Conservation (phyloP, 2,113 vertebrate genomes). For the Halcyon malimbica region DNA sequence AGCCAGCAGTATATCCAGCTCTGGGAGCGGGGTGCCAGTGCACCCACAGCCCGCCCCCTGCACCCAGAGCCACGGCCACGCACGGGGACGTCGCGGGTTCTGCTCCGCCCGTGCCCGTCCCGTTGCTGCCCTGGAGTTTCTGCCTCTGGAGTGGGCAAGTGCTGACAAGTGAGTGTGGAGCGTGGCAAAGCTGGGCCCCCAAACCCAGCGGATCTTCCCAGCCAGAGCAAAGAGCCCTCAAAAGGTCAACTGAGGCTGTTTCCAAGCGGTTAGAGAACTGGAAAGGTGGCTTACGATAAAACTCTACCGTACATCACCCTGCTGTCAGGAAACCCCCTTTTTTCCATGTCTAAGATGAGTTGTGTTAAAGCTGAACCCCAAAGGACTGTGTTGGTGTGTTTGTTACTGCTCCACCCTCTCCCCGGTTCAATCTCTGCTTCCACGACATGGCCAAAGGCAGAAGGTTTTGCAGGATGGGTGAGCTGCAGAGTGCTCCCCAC, state of each 20-base stretch:
- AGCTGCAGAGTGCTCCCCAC: neutral
- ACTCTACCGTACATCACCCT: neutral
- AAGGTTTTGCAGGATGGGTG: neutral
- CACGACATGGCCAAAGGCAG: neutral
- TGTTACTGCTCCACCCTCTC: neutral
- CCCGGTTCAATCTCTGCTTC: neutral
- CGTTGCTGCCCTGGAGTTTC: rapidly evolving
- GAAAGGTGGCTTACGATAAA: neutral
- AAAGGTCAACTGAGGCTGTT: neutral
- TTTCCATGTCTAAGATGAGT: slow-evolving; percentile 5
- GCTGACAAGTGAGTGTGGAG: neutral
- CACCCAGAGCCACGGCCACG: rapidly evolving
- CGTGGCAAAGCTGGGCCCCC: neutral
- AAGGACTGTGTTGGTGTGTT: neutral
- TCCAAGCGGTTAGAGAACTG: slow-evolving; percentile 28
- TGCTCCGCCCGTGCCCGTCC: rapidly evolving
- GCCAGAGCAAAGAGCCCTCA: neutral
- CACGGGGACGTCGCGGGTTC: rapidly evolving
- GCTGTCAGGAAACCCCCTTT: slow-evolving; percentile 49
- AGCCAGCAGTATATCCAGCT: neutral
- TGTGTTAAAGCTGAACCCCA: slow-evolving; percentile 4
- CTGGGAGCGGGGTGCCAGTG: rapidly evolving
- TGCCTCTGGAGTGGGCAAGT: neutral
- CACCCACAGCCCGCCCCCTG: neutral
- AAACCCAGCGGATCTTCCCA: neutral